Evolutionary conservation across 2,113 vertebrate species (phyloP).

Genomic region (Gobiocypris rarus): DNA sequence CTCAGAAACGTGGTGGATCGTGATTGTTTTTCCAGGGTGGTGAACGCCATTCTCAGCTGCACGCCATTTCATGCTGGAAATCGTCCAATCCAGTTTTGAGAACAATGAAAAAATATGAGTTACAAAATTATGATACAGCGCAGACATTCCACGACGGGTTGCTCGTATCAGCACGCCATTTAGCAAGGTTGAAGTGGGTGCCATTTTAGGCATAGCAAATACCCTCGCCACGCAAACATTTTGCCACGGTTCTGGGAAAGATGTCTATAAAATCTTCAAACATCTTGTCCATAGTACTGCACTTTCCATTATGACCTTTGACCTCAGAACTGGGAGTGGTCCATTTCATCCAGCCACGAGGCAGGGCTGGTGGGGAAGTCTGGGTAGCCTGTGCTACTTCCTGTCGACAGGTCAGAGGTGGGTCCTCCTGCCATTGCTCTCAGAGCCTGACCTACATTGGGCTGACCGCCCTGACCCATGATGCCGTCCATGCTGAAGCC

Average conservation of each 20-base stretch:
- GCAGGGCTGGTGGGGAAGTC: constrained; percentile 98
- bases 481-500: constrained; percentile 92
- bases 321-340: constrained; percentile 95
- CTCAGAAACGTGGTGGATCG: constrained; percentile 26
- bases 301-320: constrained; percentile 33
- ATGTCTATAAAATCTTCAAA: constrained; percentile 10
- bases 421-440: constrained; percentile 92
- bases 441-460: constrained; percentile 88
- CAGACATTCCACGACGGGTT: constrained; percentile 39
- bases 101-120: constrained; percentile 59
- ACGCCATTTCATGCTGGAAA: constrained; percentile 54
- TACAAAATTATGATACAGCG: constrained; percentile 60
- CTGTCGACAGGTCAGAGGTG: constrained; percentile 97
- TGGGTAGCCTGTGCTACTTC: constrained; percentile 97
- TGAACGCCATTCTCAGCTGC: constrained; percentile 48
- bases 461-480: constrained; percentile 83
- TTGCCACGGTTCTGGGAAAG: constrained; percentile 1
- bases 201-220: not conserved
- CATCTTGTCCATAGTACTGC: not conserved
- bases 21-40: constrained; percentile 44
- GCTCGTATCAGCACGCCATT: not conserved
- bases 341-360: constrained; percentile 99
- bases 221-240: not conserved
- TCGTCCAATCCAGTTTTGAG: constrained; percentile 58
- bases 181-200: not conserved